These are phyloP conservation scores for Drosophila antonietae DNA, from an alignment of 2,888 invertebrate species.

Conservation along the genomic window DNA sequence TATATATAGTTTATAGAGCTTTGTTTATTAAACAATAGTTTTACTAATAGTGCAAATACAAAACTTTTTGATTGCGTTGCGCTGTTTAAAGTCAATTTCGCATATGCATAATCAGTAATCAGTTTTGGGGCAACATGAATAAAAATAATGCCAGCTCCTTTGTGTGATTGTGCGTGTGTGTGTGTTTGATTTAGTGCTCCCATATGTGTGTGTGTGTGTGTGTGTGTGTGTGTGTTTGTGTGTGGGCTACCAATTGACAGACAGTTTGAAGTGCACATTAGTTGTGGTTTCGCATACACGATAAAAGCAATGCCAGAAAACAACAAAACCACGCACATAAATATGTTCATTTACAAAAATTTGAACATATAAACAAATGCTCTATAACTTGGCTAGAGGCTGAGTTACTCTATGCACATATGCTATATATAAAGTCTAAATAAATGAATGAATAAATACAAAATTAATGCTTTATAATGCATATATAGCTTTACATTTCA, in stretches of 20 bases:
- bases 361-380: conserved; percentile 22
- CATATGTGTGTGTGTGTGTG: conserved; percentile 5
- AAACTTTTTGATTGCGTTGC: conserved; percentile 2
- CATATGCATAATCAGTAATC: conserved; percentile 26
- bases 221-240: conserved; percentile 20
- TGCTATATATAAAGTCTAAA: no score
- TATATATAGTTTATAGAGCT: background rate
- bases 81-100: conserved; percentile 22
- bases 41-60: no score
- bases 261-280: conserved; percentile 71
- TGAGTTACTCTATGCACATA: no score
- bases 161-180: conserved; percentile 5
- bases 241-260: conserved; percentile 64
- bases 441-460: no score
- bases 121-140: conserved; percentile 28
- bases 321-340: conserved; percentile 35
- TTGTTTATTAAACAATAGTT: background rate
- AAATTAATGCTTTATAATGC: no score
- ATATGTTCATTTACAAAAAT: conserved; percentile 5
- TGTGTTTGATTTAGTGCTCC: conserved; percentile 41
- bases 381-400: conserved; percentile 1
- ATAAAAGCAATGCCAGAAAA: conserved; percentile 52
- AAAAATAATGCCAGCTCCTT: conserved; percentile 38
- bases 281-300: conserved; percentile 68
- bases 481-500: no score